Conservation (phyloP, 2,797 vertebrate species). For the Pempheris klunzingeri region DNA sequence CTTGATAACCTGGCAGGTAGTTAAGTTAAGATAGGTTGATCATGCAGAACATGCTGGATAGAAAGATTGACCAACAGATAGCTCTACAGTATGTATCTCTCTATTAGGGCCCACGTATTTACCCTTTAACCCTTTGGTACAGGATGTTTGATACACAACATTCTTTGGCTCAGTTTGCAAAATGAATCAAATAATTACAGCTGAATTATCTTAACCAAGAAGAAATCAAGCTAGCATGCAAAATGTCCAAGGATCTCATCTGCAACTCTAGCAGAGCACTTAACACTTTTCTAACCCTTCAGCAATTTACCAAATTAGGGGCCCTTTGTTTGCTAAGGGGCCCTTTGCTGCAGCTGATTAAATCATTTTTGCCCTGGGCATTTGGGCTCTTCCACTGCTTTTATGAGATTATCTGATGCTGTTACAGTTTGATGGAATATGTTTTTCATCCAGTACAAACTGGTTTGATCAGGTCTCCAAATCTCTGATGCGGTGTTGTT, state of each 20-base stretch:
- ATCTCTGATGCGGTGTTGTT: conserved; percentile 61
- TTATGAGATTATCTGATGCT: conserved; percentile 63
- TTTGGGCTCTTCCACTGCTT: conserved; percentile 56
- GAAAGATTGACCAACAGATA: too few species aligned
- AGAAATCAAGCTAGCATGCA: background rate
- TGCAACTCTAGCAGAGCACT: conserved; percentile 23
- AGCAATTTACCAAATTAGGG: conserved; percentile 15
- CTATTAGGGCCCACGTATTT: too few species aligned
- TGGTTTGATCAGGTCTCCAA: conserved; percentile 70
- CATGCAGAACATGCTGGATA: too few species aligned
- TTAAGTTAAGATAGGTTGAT: too few species aligned
- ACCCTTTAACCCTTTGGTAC: too few species aligned
- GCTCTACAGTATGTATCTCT: too few species aligned
- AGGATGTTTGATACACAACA: too few species aligned
- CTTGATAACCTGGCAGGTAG: background rate
- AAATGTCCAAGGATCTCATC: background rate
- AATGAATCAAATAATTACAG: background rate
- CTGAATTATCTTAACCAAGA: background rate
- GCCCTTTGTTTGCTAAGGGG: conserved; percentile 22
- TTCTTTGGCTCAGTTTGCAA: background rate
- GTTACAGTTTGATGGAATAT: conserved; percentile 66
- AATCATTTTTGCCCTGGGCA: conserved; percentile 45
- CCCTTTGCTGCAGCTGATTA: conserved; percentile 35
- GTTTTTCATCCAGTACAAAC: conserved; percentile 70
- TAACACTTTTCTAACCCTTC: too few species aligned